A percentile compares a stretch with the other conserved stretches of the same genome.
Conservation (phyloP, 2,797 vertebrate genomes). For the Orientallactaga sibirica region DNA sequence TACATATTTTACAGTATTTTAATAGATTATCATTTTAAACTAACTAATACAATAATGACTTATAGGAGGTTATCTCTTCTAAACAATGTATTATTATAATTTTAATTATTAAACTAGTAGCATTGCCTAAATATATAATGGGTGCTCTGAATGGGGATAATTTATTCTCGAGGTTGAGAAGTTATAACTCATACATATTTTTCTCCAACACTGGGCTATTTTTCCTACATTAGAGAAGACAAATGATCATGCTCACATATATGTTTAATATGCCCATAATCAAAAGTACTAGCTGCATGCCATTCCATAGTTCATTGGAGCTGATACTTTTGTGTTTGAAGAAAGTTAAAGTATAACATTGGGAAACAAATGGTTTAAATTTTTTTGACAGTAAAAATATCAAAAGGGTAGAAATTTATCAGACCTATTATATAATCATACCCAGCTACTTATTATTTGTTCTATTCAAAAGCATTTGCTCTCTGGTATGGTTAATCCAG, state of each 20-base stretch:
- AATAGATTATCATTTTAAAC: conserved; percentile 56
- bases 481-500: conserved; percentile 36
- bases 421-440: conserved; percentile 48
- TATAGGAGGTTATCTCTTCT: conserved; percentile 65
- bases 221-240: conserved; percentile 56
- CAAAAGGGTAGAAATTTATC: conserved; percentile 57
- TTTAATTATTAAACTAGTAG: conserved; percentile 80
- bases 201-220: conserved; percentile 65
- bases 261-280: conserved; percentile 61
- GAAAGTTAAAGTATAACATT: conserved; percentile 49
- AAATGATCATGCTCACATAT: conserved; percentile 52
- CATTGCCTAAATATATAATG: conserved; percentile 54
- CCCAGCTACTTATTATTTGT: conserved; percentile 71
- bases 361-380: conserved; percentile 42
- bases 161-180: conserved; percentile 62
- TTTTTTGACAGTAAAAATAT: conserved; percentile 56
- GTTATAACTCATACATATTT: conserved; percentile 54
- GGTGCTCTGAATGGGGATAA: conserved; percentile 17
- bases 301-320: conserved; percentile 2
- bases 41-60: conserved; percentile 51
- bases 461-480: conserved; percentile 66
- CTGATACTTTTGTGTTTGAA: conserved; percentile 39
- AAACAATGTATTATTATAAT: conserved; percentile 74
- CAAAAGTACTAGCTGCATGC: conserved; percentile 30
- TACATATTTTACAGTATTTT: conserved; percentile 64